Evolutionary conservation across 2,113 vertebrate genomes (phyloP).

Genomic region (Podocnemis expansa): DNA sequence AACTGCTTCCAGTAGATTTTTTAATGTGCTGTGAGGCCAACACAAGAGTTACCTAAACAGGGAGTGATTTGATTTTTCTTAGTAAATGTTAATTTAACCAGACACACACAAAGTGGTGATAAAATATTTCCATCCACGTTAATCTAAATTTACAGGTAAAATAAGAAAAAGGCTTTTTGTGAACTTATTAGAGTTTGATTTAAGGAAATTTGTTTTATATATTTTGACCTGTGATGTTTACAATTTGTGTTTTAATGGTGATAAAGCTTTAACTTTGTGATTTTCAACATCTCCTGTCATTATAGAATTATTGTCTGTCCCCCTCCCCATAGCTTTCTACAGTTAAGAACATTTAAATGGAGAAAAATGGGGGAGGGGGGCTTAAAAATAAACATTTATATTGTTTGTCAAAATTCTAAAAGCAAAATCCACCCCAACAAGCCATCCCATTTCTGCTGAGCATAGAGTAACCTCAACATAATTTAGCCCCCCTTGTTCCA

Average conservation of each 20-base stretch:
- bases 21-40: background rate
- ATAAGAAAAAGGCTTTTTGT: background rate
- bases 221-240: background rate
- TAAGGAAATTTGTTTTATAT: background rate
- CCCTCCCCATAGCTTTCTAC: background rate
- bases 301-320: background rate
- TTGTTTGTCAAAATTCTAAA: background rate
- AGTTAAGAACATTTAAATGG: background rate
- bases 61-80: background rate
- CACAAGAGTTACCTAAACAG: background rate
- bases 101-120: background rate
- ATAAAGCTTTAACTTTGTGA: background rate
- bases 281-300: background rate
- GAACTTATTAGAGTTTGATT: background rate
- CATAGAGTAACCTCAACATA: background rate
- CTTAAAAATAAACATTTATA: background rate
- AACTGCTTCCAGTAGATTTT: background rate
- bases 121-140: background rate
- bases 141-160: background rate
- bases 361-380: background rate
- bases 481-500: background rate
- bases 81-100: background rate
- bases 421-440: background rate
- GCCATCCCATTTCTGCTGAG: background rate
- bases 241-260: background rate